Evolutionary conservation across 2,888 invertebrate species (phyloP).

Genomic region (Cacoxenus indagator): DNA sequence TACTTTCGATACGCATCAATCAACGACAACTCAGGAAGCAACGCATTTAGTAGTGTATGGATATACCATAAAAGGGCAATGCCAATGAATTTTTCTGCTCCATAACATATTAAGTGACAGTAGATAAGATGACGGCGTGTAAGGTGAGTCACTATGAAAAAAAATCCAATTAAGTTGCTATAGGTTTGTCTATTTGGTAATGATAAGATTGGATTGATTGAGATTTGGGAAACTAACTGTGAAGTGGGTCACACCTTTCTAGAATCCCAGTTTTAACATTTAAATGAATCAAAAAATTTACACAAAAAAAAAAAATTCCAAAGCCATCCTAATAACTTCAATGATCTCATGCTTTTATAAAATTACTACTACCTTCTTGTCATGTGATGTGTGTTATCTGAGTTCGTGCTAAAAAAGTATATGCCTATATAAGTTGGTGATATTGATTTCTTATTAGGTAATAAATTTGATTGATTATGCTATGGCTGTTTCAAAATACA

Average conservation of each 20-base stretch:
- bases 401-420: slow-evolving; percentile 7
- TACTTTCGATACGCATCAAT: slow-evolving; percentile 59
- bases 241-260: too few relatives aligned
- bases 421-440: slow-evolving; percentile 41
- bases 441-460: slow-evolving; percentile 45
- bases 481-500: slow-evolving; percentile 23
- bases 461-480: slow-evolving; percentile 45
- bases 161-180: too few relatives aligned
- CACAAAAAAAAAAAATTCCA: neutral
- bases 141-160: too few relatives aligned
- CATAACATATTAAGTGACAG: neutral
- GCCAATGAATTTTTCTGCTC: too few relatives aligned
- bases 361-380: neutral
- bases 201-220: too few relatives aligned
- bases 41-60: neutral
- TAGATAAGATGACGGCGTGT: neutral
- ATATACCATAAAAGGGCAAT: neutral
- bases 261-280: too few relatives aligned
- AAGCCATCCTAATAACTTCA: neutral
- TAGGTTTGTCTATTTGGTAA: too few relatives aligned
- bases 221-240: too few relatives aligned
- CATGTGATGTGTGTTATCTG: slow-evolving; percentile 17
- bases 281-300: too few relatives aligned
- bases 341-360: slow-evolving; percentile 6
- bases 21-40: slow-evolving; percentile 22